These are phyloP conservation scores for Mastomys coucha DNA, from an alignment of 2,113 vertebrate species.

Conservation along the genomic window DNA sequence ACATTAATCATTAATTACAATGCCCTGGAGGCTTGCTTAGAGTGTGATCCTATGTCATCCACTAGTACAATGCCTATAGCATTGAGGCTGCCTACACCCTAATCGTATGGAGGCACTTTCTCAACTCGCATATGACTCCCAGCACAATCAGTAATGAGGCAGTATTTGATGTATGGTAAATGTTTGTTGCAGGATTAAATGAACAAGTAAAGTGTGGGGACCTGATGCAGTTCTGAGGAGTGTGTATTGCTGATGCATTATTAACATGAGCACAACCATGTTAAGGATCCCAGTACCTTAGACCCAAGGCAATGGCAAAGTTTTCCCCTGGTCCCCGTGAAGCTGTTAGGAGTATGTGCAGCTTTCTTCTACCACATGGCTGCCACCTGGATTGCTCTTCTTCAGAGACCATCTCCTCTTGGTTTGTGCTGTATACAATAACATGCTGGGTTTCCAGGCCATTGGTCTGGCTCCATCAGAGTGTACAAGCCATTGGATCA, in stretches of 20 bases:
- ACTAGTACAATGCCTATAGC: too few relatives aligned
- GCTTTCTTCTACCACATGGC: background rate
- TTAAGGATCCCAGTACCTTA: background rate
- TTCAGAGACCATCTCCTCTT: background rate
- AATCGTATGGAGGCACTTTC: background rate
- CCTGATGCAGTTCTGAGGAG: background rate
- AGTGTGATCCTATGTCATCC: too few relatives aligned
- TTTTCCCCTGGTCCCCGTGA: background rate
- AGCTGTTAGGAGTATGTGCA: background rate
- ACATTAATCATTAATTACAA: background rate
- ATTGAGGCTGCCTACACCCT: background rate
- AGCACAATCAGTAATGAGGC: background rate
- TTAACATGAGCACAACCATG: background rate
- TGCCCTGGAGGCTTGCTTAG: background rate
- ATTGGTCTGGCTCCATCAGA: background rate
- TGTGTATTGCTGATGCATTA: background rate
- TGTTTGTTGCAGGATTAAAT: constrained; percentile 24
- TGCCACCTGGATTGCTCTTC: background rate
- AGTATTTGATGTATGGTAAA: background rate
- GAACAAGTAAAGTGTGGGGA: background rate
- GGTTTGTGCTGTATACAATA: background rate
- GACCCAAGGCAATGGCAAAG: background rate
- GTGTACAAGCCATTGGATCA: background rate
- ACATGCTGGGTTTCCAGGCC: background rate
- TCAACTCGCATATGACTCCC: background rate